Base-by-base conservation (phyloP, 2,113 vertebrate genomes). In the Uria lomvia region DNA sequence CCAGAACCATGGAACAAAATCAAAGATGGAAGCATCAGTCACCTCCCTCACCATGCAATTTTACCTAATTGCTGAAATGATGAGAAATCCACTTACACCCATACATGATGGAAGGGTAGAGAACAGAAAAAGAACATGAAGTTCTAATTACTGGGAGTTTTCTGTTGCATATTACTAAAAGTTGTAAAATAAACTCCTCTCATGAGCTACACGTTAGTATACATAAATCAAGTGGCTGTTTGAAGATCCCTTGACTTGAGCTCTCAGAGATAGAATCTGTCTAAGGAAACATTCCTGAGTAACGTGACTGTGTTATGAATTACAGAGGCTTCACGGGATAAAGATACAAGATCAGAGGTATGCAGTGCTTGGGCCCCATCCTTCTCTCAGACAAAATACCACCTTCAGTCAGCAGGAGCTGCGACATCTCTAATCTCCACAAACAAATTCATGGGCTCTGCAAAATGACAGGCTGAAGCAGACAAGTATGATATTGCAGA, bases 171-270 rank as follows among this genome's bases (percentile, higher is more conserved):
- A 60, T 32, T 30, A 66, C 78, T 91, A 34, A 42, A 70, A 87
- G 77, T 71, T 66, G 47, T 83, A 96, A 96, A 95, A 96, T 93
- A 95, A 96, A 97, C 89, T 97, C 92, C 89, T 95, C 91, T 92
- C 78, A 94, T 8, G 47, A 97, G 94, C 50, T 85, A 93, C 96
- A 91, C 4, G 6, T 94, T 91, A 22, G 9, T 53, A 18, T 12
- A 79, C 88, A 86, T 91, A 96, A 98, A 97, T 97, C 94, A 97
- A 97, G 93, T 2, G 38, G 60, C 80, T 91, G 80, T 88, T 96
- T 95, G 96, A 98, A 97, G 98, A 98, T 93, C 94, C 95, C 94
- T 94, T 4, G 49, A 95, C 90, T 97, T 97, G 94, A 97, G 96
- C 87, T 97, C 92, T 97, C 63, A 68, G 88, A 97, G 97, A 97